Evolutionary conservation across 2,113 vertebrate genomes (phyloP), one percentile per base, ranked within the genome.

Genomic region (Ictalurus punctatus): DNA sequence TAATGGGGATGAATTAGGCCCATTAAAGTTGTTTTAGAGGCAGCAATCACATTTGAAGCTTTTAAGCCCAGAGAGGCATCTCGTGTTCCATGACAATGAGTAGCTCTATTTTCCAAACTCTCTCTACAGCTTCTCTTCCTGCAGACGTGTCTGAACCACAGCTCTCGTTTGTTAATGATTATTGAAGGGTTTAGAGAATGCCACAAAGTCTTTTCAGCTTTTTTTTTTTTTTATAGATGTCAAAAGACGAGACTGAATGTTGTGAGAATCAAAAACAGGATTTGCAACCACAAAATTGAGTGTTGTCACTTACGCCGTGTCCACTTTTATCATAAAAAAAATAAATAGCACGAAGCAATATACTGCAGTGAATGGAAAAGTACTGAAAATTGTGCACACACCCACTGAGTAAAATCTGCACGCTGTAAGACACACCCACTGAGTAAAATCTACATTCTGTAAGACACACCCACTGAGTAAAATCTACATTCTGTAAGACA

Each of bases 31-130:
- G 76, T 84, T 73, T 87, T 87, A 84, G 76, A 85, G 48, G 88
- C 86, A 86, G 71, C 86, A 87, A 90, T 90, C 83, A 17, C 88
- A 89, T 90, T 92, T 81, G 21, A 86, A 89, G 88, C 88, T 89
- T 89, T 89, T 83, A 90, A 89, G 86, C 54, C 59, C 65, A 80
- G 73, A 52, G 83, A 84, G 69, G 85, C 89, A 56, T 86, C 86
- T 92, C 88, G 16, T 48, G 86, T 88, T 88, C 76, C 91, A 90
- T 19, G 87, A 87, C 84, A 71, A 59, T 86, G 78, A 86, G 86
- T 65, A 84, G 80, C 87, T 91, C 87, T 84, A 83, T 89, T 88
- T 89, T 90, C 79, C 82, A 78, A 85, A 58, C 86, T 69, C 67
- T 56, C 58, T 86, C 48, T 34, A 65, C 69, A 37, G 54, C 81